Evolutionary conservation across 2,888 invertebrate genomes (phyloP).

Genomic region (Thymelicus acteon): DNA sequence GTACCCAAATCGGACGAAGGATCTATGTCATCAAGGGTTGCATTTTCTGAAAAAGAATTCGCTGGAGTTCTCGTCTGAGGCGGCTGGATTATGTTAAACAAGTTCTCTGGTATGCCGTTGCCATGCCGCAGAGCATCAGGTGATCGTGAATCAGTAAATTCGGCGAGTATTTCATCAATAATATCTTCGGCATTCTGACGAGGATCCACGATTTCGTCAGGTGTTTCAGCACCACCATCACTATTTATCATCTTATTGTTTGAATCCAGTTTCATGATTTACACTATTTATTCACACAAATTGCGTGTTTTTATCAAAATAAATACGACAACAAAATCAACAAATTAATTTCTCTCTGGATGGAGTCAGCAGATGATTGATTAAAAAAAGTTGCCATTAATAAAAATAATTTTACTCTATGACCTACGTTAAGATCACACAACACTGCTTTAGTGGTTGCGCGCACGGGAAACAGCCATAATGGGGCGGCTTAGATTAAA

Average conservation of each 20-base stretch:
- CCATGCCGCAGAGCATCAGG: constrained; percentile 65
- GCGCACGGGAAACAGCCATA: too few species aligned
- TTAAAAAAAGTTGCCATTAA: constrained; percentile 57
- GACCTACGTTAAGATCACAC: too few species aligned
- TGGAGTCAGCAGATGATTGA: constrained; percentile 69
- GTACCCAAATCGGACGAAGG: constrained; percentile 79
- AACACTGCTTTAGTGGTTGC: too few species aligned
- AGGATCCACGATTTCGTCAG: constrained; percentile 75
- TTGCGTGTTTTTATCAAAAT: constrained; percentile 69
- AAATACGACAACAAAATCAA: constrained; percentile 53
- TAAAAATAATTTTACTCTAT: too few species aligned
- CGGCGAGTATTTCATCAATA: constrained; percentile 79
- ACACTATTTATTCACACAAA: constrained; percentile 45
- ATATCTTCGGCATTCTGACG: constrained; percentile 80
- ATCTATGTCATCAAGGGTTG: constrained; percentile 78
- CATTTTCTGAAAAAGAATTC: constrained; percentile 75
- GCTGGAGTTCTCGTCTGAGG: constrained; percentile 77
- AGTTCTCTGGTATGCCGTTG: constrained; percentile 68
- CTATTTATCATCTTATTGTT: constrained; percentile 80
- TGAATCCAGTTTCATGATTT: constrained; percentile 79
- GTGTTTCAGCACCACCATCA: constrained; percentile 71
- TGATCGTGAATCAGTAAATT: constrained; percentile 74
- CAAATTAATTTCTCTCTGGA: constrained; percentile 1
- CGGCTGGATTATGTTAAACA: constrained; percentile 75
- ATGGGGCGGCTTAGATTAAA: too few species aligned